Evolutionary conservation across 2,888 invertebrate species (phyloP).

Genomic region (Metallyticus violacea): DNA sequence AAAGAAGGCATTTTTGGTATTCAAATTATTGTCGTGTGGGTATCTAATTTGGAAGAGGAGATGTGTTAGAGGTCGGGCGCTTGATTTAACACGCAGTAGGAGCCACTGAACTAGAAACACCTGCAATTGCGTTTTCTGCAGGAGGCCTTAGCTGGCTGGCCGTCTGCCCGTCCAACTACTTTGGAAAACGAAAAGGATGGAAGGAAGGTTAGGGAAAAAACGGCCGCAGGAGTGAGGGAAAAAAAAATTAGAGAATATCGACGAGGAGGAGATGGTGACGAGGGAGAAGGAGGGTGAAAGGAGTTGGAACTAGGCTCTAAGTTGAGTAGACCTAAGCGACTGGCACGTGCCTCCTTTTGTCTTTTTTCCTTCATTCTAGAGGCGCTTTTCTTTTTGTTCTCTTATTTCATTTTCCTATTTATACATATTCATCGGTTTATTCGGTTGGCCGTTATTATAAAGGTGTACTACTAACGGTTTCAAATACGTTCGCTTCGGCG

Average conservation of each 20-base stretch:
- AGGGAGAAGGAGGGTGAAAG: not conserved
- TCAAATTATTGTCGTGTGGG: slow-evolving; percentile 3
- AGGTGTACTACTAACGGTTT: not conserved
- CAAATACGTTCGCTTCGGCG: not conserved
- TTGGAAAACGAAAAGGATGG: slow-evolving; percentile 1
- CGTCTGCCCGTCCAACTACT: not conserved
- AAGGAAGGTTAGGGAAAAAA: slow-evolving; percentile 7
- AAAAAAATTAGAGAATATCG: not conserved
- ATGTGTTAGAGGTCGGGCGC: not conserved
- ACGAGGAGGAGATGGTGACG: not conserved
- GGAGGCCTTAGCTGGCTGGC: not conserved
- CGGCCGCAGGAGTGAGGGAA: slow-evolving; percentile 7
- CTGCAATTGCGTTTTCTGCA: slow-evolving; percentile 12
- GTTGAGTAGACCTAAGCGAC: not conserved
- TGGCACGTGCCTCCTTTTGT: slow-evolving; percentile 15
- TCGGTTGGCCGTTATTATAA: not conserved
- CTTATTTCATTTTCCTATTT: not conserved
- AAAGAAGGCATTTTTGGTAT: not conserved
- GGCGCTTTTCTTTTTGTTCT: not conserved
- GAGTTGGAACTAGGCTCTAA: not conserved
- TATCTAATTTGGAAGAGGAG: not conserved
- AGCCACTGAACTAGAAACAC: not conserved
- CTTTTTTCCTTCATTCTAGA: not conserved
- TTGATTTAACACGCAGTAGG: slow-evolving; percentile 12
- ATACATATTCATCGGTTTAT: slow-evolving; percentile 17